phyloP scores from a whole-genome alignment of 2,888 invertebrate species.

The Agrenia bidenticulata region DNA sequence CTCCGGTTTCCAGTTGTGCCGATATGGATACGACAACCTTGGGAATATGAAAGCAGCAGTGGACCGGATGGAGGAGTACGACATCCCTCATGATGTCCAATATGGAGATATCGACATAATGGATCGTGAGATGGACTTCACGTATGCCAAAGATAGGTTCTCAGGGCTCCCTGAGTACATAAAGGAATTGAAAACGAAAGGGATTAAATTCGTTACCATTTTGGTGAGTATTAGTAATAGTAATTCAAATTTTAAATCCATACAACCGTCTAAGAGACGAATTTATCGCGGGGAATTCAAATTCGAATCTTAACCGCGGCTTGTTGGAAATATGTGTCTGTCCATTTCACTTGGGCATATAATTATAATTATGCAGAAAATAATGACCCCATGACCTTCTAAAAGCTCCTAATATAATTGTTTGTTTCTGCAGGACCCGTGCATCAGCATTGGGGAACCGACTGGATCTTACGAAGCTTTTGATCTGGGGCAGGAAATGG shows the following conservation, averaged over 20 bases:
- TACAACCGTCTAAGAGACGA: too few species aligned
- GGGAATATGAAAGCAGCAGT: slow-evolving; percentile 67
- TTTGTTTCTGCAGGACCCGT: slow-evolving; percentile 40
- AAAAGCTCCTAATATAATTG: too few species aligned
- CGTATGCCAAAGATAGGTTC: slow-evolving; percentile 65
- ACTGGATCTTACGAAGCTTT: slow-evolving; percentile 33
- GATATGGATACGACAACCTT: slow-evolving; percentile 66
- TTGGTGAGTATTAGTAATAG: too few species aligned
- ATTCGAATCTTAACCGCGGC: too few species aligned
- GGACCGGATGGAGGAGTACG: slow-evolving; percentile 68
- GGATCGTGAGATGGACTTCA: slow-evolving; percentile 75
- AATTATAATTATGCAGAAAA: too few species aligned
- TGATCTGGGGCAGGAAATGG: slow-evolving; percentile 36
- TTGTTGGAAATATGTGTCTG: too few species aligned
- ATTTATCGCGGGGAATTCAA: too few species aligned
- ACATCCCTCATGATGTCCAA: slow-evolving; percentile 66
- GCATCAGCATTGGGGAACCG: slow-evolving; percentile 56
- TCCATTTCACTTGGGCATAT: too few species aligned
- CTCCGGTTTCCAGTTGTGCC: slow-evolving; percentile 75
- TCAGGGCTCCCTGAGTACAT: slow-evolving; percentile 68
- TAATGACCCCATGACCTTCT: background rate
- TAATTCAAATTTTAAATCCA: too few species aligned
- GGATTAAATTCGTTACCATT: slow-evolving; percentile 17
- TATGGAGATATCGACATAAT: slow-evolving; percentile 86
- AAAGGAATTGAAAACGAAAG: slow-evolving; percentile 65